These are phyloP conservation scores for Lasioglossum pauxillum DNA, from an alignment of 2,888 invertebrate genomes.

Conservation along the genomic window DNA sequence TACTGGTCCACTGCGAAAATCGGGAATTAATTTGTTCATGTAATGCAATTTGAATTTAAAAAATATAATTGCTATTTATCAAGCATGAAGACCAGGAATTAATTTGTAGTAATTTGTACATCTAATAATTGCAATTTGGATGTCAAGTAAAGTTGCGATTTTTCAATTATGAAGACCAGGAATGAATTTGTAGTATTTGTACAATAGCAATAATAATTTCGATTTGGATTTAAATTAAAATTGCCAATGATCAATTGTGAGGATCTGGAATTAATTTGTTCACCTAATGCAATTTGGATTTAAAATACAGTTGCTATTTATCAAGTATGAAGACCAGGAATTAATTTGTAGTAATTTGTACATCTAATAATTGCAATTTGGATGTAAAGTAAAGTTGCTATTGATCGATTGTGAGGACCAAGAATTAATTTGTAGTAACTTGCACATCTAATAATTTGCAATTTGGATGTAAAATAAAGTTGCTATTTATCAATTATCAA, in stretches of 20 bases:
- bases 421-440: too few relatives aligned
- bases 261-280: not conserved
- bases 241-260: not conserved
- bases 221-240: not conserved
- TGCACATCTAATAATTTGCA: too few relatives aligned
- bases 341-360: not conserved
- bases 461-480: not conserved
- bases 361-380: not conserved
- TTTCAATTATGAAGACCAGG: not conserved
- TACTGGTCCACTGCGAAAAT: fast-evolving
- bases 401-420: not conserved
- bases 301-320: too few relatives aligned
- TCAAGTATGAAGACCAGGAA: not conserved
- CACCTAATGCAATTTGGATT: too few relatives aligned
- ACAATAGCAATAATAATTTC: too few relatives aligned
- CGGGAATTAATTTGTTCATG: not conserved
- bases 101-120: not conserved
- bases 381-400: not conserved
- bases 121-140: not conserved
- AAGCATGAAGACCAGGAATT: not conserved
- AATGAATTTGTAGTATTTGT: not conserved
- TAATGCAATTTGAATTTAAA: too few relatives aligned
- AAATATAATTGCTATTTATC: too few relatives aligned
- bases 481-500: not conserved
- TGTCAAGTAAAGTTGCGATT: not conserved